These are phyloP conservation scores for Oreochromis aureus DNA, from an alignment of 2,113 vertebrate species.

Conservation along the genomic window DNA sequence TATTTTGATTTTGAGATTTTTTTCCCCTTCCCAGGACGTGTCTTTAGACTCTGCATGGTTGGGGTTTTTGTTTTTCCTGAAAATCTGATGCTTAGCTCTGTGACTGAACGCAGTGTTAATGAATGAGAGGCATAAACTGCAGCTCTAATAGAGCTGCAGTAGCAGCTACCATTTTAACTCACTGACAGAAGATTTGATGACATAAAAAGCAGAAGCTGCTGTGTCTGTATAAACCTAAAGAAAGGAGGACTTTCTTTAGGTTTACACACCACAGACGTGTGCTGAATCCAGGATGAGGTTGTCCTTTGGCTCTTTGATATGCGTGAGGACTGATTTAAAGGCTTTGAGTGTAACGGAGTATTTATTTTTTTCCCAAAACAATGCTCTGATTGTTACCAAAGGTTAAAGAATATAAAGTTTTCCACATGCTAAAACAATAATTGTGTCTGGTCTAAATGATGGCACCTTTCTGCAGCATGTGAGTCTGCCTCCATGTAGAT, in stretches of 20 bases:
- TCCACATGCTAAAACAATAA: background rate
- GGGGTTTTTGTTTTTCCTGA: background rate
- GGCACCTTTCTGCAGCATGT: constrained; percentile 41
- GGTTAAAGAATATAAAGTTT: constrained; percentile 57
- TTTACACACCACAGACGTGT: background rate
- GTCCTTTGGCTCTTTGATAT: constrained; percentile 61
- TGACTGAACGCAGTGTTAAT: background rate
- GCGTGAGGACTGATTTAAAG: constrained; percentile 68
- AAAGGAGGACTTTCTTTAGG: background rate
- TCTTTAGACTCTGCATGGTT: background rate
- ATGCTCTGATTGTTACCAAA: constrained; percentile 86
- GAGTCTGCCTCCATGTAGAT: constrained; percentile 37
- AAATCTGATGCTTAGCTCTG: background rate
- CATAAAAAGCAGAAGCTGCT: background rate
- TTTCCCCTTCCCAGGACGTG: rapidly evolving
- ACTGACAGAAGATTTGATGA: background rate
- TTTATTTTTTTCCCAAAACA: constrained; percentile 77
- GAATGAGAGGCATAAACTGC: background rate
- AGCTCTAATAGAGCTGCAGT: background rate
- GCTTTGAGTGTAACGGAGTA: constrained; percentile 71
- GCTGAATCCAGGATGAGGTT: background rate
- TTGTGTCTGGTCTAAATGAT: background rate
- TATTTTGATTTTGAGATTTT: background rate
- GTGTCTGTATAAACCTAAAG: background rate
- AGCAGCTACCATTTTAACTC: background rate